Conservation (phyloP, 2,797 vertebrate genomes). For the Syngnathus acus region DNA sequence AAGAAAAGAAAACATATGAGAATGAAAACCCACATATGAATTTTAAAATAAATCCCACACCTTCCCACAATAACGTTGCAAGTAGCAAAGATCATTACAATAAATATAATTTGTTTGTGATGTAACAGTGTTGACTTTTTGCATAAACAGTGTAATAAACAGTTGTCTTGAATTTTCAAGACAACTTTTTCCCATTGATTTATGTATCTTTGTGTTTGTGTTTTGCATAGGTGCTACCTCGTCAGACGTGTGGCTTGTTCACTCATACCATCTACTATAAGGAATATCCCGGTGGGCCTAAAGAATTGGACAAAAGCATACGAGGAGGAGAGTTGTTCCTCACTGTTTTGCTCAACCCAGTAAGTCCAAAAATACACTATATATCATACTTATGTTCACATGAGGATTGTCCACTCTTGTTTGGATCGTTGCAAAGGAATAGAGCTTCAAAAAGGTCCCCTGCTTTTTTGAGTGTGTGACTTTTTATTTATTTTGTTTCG, state of each 20-base stretch:
- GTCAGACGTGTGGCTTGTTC: constrained; percentile 96
- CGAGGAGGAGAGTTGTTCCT: constrained; percentile 93
- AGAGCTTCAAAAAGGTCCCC: constrained; percentile 4
- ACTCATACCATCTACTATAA: constrained; percentile 99
- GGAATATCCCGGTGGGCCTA: constrained; percentile 92
- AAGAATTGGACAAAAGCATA: constrained; percentile 95
- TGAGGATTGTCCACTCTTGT: constrained; percentile 20
- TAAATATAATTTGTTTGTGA: no score
- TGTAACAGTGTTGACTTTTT: background rate
- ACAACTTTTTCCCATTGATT: background rate
- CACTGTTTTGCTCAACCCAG: constrained; percentile 92
- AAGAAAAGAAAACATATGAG: no score
- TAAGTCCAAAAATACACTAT: constrained; percentile 63
- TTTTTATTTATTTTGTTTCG: constrained; percentile 30
- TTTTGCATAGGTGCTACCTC: constrained; percentile 83
- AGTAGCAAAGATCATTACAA: no score
- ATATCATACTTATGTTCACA: constrained; percentile 6
- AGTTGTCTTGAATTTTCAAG: background rate
- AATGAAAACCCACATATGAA: no score
- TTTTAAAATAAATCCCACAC: no score
- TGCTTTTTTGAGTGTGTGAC: background rate
- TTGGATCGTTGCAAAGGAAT: constrained; percentile 34
- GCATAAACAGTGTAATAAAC: background rate
- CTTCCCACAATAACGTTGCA: no score
- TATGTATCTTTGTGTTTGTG: constrained; percentile 15